phyloP scores from a whole-genome alignment of 2,888 invertebrate genomes.

The Eristalinus aeneus region DNA sequence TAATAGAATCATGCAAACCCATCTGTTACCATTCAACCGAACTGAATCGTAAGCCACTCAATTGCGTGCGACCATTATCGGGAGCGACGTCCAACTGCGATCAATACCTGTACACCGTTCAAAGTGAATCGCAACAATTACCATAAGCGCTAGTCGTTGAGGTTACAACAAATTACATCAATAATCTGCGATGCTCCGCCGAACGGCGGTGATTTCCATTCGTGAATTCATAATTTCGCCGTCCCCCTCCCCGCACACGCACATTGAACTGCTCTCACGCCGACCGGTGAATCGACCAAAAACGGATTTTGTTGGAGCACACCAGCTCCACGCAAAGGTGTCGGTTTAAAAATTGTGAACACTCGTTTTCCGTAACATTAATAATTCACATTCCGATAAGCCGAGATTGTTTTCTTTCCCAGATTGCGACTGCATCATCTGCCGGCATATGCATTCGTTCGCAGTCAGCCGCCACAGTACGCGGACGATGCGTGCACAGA shows the following conservation, averaged over 20 bases:
- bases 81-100: slow-evolving; percentile 7
- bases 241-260: neutral
- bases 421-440: slow-evolving; percentile 34
- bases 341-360: slow-evolving; percentile 7
- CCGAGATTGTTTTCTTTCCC: slow-evolving; percentile 20
- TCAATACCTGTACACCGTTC: slow-evolving; percentile 23
- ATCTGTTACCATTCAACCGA: neutral
- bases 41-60: slow-evolving; percentile 10
- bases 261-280: neutral
- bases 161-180: slow-evolving; percentile 37
- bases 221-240: slow-evolving; percentile 37
- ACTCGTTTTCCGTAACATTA: slow-evolving; percentile 64
- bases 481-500: neutral
- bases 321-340: neutral
- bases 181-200: slow-evolving; percentile 34
- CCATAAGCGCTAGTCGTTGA: neutral
- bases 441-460: neutral
- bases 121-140: slow-evolving; percentile 12
- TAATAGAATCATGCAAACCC: neutral
- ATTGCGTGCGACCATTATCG: neutral
- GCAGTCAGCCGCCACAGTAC: neutral
- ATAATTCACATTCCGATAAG: slow-evolving; percentile 67
- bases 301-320: slow-evolving; percentile 24
- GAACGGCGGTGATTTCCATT: slow-evolving; percentile 15
- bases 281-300: slow-evolving; percentile 35